Evolutionary conservation across 2,888 invertebrate genomes (phyloP).

Genomic region (Nowickia ferox): DNA sequence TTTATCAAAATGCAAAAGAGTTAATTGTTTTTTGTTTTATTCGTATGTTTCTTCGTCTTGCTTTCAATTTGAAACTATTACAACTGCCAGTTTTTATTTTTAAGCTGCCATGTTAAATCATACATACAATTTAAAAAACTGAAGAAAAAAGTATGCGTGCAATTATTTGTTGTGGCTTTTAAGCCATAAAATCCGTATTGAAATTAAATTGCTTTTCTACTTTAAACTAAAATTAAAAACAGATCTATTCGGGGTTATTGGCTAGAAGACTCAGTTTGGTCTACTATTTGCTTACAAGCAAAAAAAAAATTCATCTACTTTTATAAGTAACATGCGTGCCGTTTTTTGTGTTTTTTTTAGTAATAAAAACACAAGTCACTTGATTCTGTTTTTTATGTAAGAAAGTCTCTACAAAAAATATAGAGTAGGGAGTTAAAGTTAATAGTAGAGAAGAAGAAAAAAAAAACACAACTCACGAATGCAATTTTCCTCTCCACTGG

Average conservation of each 20-base stretch:
- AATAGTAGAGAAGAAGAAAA: constrained; percentile 15
- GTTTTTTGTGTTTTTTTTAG: constrained; percentile 18
- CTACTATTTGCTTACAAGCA: constrained; percentile 1
- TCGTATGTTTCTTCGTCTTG: background rate
- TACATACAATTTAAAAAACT: background rate
- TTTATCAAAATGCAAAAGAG: constrained; percentile 35
- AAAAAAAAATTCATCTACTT: constrained; percentile 26
- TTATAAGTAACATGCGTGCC: constrained; percentile 52
- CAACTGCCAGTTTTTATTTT: constrained; percentile 44
- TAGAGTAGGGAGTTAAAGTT: constrained; percentile 52
- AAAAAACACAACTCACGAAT: constrained; percentile 62
- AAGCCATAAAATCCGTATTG: constrained; percentile 30
- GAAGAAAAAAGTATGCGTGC: constrained; percentile 47
- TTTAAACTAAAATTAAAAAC: constrained; percentile 9
- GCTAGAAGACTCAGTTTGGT: constrained; percentile 40
- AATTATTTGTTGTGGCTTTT: constrained; percentile 54
- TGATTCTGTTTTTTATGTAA: constrained; percentile 19
- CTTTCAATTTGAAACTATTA: constrained; percentile 36
- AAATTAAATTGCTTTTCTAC: constrained; percentile 59
- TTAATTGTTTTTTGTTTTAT: constrained; percentile 56
- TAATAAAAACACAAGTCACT: constrained; percentile 37
- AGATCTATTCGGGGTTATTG: constrained; percentile 43
- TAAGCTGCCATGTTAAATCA: constrained; percentile 19
- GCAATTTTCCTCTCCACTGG: constrained; percentile 72
- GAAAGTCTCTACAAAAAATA: constrained; percentile 26